Base-by-base conservation (phyloP, 2,113 vertebrate genomes). In the Meriones unguiculatus region DNA sequence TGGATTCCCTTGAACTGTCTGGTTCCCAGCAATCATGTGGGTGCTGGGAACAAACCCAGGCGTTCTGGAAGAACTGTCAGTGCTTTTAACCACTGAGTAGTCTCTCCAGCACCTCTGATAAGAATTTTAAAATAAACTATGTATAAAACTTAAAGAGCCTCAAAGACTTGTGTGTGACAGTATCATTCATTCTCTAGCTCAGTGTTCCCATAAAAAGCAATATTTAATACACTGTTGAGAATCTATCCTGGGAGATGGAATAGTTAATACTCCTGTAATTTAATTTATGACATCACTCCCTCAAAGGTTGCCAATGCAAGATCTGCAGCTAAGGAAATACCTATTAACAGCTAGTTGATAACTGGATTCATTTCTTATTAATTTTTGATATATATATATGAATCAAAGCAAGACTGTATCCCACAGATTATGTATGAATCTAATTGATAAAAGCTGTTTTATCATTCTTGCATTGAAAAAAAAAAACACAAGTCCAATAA, bases 391-490 rank as follows among this genome's bases (percentile, higher is more conserved):
- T 35, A 82, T 25, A 85, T 91, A 90, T 84, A 38, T 85, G 46
- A 46, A 70, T 28, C 32, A 87, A 93, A 75, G 41, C 59, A 90
- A 30, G 75, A 84, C 32, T 82, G 11, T 64, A 72, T 86, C 32
- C 6, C 59, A 91, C 17, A 92, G 22, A 89, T 87, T 93, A 35
- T 57, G 64, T 64, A 78, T 62, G 78, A 78, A 92, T 62, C 18
- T 72, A 89, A 32, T 15, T 64, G 17, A 90, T 90, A 30, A 91
- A 92, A 96, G 69, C n/a, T 95, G 64, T 88, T 95, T 88, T 35
- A 85, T 54, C 18, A 85, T 73, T 90, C 46, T 70, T 4, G 82
- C 91, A 70, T 73, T 73, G 38, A 64, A 73, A 82, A 52, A 28
- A 64, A 57, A 28, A 65, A 95, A 57, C 46, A 94, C 52, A 95